Conservation (phyloP, 2,113 vertebrate species). For the Mionectes macconnelli region DNA sequence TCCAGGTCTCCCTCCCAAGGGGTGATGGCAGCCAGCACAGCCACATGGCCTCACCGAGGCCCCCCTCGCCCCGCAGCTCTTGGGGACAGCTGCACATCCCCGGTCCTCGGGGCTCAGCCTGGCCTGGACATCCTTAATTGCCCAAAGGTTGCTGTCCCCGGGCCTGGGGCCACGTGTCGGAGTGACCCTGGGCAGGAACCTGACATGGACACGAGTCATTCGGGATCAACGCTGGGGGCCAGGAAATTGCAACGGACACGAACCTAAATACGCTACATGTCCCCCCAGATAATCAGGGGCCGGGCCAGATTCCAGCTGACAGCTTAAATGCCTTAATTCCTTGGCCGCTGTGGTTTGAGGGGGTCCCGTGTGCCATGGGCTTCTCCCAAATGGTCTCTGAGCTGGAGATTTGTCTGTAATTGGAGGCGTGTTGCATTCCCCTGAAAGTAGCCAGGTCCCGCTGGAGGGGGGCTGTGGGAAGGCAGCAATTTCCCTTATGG, state of each 20-base stretch:
- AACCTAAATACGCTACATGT: constrained; percentile 87
- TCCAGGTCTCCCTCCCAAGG: fast-evolving
- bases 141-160: constrained; percentile 36
- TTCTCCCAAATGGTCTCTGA: constrained; percentile 11
- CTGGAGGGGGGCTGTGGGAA: constrained; percentile 79
- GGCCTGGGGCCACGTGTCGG: constrained; percentile 29
- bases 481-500: constrained; percentile 83
- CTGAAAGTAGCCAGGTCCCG: constrained; percentile 84
- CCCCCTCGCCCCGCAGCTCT: fast-evolving
- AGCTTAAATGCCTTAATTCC: constrained; percentile 89
- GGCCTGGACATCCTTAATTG: constrained; percentile 41
- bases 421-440: constrained; percentile 76
- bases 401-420: constrained; percentile 68
- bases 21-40: background rate
- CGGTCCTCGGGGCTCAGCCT: background rate
- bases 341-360: background rate
- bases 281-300: constrained; percentile 87
- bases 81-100: background rate
- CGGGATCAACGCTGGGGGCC: constrained; percentile 81
- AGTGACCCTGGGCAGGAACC: background rate
- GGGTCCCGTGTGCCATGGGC: constrained; percentile 29
- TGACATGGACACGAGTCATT: constrained; percentile 71
- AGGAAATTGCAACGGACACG: constrained; percentile 91
- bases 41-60: fast-evolving
- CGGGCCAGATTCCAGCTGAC: constrained; percentile 86